phyloP scores from a whole-genome alignment of 2,113 vertebrate species.

The Oncorhynchus gorbuscha region DNA sequence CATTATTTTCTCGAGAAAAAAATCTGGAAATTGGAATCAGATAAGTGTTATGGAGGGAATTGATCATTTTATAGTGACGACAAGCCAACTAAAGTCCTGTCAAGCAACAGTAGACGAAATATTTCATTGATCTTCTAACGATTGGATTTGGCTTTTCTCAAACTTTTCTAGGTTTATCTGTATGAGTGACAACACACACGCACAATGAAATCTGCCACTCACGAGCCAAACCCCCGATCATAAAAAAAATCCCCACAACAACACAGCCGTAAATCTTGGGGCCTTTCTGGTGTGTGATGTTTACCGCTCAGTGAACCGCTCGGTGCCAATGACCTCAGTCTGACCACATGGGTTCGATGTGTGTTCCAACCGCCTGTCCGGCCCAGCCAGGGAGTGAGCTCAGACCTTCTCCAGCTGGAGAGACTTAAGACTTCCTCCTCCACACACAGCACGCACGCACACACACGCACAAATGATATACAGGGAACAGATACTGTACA shows the following conservation, averaged over 20 bases:
- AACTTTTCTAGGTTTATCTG: no score
- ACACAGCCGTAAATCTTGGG: constrained; percentile 7
- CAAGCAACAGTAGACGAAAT: no score
- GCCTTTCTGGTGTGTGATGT: constrained; percentile 7
- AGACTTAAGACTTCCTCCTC: neutral
- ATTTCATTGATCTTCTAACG: no score
- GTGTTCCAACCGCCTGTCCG: neutral
- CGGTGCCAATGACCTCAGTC: constrained; percentile 31
- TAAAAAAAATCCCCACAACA: constrained; percentile 9
- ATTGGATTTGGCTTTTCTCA: no score
- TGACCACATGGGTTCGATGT: constrained; percentile 11
- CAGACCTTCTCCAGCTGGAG: constrained; percentile 2
- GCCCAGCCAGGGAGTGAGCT: neutral
- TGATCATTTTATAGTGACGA: no score
- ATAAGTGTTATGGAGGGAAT: no score
- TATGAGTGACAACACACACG: neutral
- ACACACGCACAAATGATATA: neutral
- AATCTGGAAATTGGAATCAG: no score
- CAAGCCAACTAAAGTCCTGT: no score
- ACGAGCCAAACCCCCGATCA: neutral
- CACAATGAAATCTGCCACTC: neutral
- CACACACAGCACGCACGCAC: neutral
- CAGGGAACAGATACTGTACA: neutral
- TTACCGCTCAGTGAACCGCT: neutral
- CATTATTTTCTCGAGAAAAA: no score